A percentile compares a stretch with the other conserved stretches of the same genome.
Conservation (phyloP, 2,113 vertebrate species). For the Cromileptes altivelis region DNA sequence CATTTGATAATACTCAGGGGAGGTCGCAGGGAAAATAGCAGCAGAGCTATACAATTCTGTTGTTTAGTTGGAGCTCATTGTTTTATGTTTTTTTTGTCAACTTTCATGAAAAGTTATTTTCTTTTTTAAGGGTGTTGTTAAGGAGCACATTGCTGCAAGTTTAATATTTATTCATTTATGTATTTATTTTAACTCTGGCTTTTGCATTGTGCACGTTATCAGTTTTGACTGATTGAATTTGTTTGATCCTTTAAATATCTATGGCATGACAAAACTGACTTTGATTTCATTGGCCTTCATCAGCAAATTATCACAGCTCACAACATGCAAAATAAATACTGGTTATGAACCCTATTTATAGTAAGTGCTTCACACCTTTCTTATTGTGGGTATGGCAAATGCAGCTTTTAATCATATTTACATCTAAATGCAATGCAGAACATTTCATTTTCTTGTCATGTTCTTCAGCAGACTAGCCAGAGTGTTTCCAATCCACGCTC, state of each 20-base stretch:
- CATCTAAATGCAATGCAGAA: not conserved
- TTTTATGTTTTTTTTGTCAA: not conserved
- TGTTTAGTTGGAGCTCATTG: not conserved
- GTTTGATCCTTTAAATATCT: not conserved
- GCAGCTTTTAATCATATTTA: conserved; percentile 15
- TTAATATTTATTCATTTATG: too few relatives aligned
- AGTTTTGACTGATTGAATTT: not conserved
- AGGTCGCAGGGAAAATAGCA: conserved; percentile 42
- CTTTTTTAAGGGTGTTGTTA: too few relatives aligned
- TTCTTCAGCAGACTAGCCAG: conserved; percentile 12
- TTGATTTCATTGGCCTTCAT: not conserved
- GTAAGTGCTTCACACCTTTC: not conserved
- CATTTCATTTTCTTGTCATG: conserved; percentile 13
- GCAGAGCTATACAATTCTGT: conserved; percentile 48
- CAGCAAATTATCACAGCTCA: not conserved
- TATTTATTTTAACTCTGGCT: too few relatives aligned
- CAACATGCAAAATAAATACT: not conserved
- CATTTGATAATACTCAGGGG: conserved; percentile 35
- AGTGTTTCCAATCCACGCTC: conserved; percentile 4
- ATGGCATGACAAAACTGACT: not conserved
- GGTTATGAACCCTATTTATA: not conserved
- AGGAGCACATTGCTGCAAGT: too few relatives aligned
- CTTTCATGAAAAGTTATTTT: not conserved
- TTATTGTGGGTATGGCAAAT: not conserved
- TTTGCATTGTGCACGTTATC: not conserved